Evolutionary conservation across 2,797 vertebrate genomes (phyloP).

Genomic region (Dermochelys coriacea): DNA sequence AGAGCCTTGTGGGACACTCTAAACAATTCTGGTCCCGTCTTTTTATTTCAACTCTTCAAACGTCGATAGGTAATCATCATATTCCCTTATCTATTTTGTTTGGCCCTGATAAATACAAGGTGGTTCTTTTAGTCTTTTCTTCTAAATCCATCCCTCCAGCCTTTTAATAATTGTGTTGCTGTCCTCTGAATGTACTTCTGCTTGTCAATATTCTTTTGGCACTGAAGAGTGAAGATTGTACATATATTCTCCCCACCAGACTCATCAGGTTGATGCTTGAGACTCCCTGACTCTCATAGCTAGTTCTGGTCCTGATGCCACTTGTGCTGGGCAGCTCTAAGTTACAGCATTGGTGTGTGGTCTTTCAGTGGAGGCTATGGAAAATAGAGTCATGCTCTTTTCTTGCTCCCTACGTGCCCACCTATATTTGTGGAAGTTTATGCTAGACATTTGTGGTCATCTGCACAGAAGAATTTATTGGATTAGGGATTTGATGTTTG

Average conservation of each 20-base stretch:
- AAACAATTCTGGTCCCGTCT: background rate
- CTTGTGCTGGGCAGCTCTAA: background rate
- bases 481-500: accelerated
- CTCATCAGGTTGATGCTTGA: background rate
- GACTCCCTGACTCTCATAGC: background rate
- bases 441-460: background rate
- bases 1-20: background rate
- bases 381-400: background rate
- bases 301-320: background rate
- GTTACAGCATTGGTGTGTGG: background rate
- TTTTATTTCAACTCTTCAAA: background rate
- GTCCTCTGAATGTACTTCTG: background rate
- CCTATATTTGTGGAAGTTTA: background rate
- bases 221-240: background rate
- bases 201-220: background rate
- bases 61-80: background rate
- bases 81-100: background rate
- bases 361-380: background rate
- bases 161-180: background rate
- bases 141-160: background rate
- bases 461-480: background rate
- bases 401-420: accelerated
- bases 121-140: background rate
- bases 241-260: background rate
- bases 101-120: background rate